phyloP scores from a whole-genome alignment of 2,888 invertebrate genomes.

The Scrobipalpa atriplicella region DNA sequence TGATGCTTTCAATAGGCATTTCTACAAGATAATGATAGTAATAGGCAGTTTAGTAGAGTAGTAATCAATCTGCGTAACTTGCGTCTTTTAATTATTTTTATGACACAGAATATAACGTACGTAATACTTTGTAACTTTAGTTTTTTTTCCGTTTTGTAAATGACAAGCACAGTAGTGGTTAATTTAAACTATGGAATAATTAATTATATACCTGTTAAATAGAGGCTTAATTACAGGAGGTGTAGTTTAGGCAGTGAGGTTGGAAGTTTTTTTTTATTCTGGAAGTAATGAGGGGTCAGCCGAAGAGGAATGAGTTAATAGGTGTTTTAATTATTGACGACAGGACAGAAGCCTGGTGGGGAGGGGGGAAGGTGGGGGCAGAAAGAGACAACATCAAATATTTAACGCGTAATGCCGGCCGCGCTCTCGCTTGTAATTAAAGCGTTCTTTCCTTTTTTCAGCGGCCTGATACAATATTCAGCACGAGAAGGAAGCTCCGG shows the following conservation, averaged over 20 bases:
- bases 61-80: no score
- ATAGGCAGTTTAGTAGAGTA: no score
- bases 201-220: constrained; percentile 32
- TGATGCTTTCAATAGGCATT: no score
- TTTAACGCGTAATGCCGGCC: constrained; percentile 79
- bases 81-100: no score
- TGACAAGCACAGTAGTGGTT: background rate
- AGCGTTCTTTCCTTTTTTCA: constrained; percentile 83
- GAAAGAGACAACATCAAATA: constrained; percentile 82
- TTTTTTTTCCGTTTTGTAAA: no score
- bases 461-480: constrained; percentile 83
- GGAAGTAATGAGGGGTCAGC: constrained; percentile 72
- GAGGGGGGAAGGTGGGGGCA: constrained; percentile 49
- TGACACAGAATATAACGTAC: background rate
- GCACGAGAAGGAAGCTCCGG: constrained; percentile 82
- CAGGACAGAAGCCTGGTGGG: constrained; percentile 47
- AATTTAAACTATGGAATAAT: constrained; percentile 21
- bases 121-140: background rate
- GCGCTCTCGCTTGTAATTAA: constrained; percentile 82
- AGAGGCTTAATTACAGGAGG: constrained; percentile 38
- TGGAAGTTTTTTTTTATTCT: constrained; percentile 55
- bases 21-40: no score
- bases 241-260: constrained; percentile 44
- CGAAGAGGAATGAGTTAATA: constrained; percentile 79
- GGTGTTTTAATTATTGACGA: constrained; percentile 80